phyloP scores from a whole-genome alignment of 2,888 invertebrate species.

The Pachliopta kotzebuea region DNA sequence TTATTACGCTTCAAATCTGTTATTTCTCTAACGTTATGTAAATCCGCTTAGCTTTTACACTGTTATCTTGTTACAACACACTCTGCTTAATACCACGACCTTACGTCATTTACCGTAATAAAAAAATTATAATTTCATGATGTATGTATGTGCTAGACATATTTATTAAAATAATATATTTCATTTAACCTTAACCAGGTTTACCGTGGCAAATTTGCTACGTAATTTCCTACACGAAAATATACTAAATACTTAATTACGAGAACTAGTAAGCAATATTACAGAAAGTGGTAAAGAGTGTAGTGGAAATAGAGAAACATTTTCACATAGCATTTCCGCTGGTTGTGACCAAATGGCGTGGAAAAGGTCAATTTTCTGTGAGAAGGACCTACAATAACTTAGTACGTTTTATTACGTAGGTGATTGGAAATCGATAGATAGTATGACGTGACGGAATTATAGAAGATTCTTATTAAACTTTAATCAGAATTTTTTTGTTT shows the following conservation, averaged over 20 bases:
- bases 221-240: neutral
- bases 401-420: neutral
- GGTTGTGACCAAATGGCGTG: slow-evolving; percentile 2
- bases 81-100: neutral
- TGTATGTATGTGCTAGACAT: neutral
- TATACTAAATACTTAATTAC: neutral
- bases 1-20: neutral
- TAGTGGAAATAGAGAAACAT: neutral
- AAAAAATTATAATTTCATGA: neutral
- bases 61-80: neutral
- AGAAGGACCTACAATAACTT: slow-evolving; percentile 7
- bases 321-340: slow-evolving; percentile 3
- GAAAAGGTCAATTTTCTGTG: slow-evolving; percentile 12
- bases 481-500: no score
- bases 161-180: neutral
- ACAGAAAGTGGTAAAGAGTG: neutral
- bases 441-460: neutral
- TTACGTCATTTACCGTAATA: neutral
- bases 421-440: slow-evolving; percentile 1
- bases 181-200: neutral
- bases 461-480: no score
- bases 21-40: neutral
- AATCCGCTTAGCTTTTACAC: neutral
- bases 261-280: no score
- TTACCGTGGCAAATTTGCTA: neutral